phyloP scores from a whole-genome alignment of 2,113 vertebrate species.

The Pithys albifrons region DNA sequence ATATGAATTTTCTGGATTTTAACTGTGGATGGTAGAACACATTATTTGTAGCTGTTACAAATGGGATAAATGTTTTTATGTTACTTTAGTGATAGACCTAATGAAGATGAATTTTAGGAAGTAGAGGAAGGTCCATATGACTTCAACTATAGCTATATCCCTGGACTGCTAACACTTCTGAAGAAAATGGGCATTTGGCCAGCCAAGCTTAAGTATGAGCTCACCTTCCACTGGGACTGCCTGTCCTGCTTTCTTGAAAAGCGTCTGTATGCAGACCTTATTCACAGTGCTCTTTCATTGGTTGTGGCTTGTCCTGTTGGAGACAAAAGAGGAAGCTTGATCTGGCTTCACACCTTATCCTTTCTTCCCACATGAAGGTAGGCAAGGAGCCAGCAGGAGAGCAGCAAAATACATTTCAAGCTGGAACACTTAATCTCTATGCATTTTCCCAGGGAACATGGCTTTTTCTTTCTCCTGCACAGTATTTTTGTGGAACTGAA shows the following conservation, averaged over 20 bases:
- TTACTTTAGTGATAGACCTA: not conserved
- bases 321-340: constrained; percentile 45
- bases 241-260: constrained; percentile 38
- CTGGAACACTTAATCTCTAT: constrained; percentile 44
- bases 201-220: constrained; percentile 26
- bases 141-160: constrained; percentile 1
- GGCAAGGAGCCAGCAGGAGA: constrained; percentile 62
- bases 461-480: constrained; percentile 7
- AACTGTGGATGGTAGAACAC: not conserved
- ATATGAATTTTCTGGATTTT: not conserved
- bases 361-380: constrained; percentile 54
- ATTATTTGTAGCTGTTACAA: not conserved
- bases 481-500: not conserved
- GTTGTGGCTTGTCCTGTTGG: constrained; percentile 33
- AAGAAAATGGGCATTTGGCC: constrained; percentile 26
- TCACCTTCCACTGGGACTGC: constrained; percentile 51
- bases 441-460: constrained; percentile 30
- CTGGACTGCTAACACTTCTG: constrained; percentile 19
- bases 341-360: constrained; percentile 65
- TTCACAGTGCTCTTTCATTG: not conserved
- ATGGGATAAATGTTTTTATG: not conserved
- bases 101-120: constrained; percentile 29
- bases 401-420: constrained; percentile 44
- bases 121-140: not conserved
- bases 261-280: constrained; percentile 6